Base-by-base conservation (phyloP, 2,113 vertebrate genomes). In the Paralichthys olivaceus region DNA sequence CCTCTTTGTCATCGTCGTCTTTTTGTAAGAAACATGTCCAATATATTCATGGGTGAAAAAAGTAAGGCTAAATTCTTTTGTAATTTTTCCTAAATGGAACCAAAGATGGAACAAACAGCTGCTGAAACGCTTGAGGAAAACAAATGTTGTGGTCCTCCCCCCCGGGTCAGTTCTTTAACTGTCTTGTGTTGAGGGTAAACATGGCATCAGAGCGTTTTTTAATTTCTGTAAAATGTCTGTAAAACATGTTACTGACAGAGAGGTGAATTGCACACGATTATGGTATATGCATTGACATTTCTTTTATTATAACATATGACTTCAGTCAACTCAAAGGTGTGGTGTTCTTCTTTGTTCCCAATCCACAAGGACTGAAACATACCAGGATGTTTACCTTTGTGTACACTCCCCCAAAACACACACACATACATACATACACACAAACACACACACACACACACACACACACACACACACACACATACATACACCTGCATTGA, bases 71-170 rank as follows among this genome's bases (percentile, higher is more conserved):
- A 79, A 65, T 12, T 49, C 45, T 55, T 62, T 34, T 56, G 55
- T 54, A 12, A 11, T 22, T 75, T 17, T 6, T 61, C 61, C 51
- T 61, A 81, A 72, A 75, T 62, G 34, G 85, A 77, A 45, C 77
- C 87, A 92, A 90, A 89, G 73, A 83, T 67, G 0, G n/a, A 60
- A 51, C 34, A 47, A 47, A 49, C 51, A 74, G 74, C 66, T 73
- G 55, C 20, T 53, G 45, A 49, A 4, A 49, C 5, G 19, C 45
- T 5, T 40, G 2, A 40, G 37, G 12, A 11, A 4, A n/a, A 34
- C 47, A 40, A 67, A 20, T 69, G 60, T 60, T 69, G n/a, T 8
- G 6, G 22, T 61, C 2, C 51, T 32, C 51, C 12, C 3, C 51
- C 12, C 3, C 53, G 1, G 19, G 14, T 68, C 40, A 43, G 8